Base-by-base conservation (phyloP, 2,888 invertebrate species). In the Amphipoea lucens region DNA sequence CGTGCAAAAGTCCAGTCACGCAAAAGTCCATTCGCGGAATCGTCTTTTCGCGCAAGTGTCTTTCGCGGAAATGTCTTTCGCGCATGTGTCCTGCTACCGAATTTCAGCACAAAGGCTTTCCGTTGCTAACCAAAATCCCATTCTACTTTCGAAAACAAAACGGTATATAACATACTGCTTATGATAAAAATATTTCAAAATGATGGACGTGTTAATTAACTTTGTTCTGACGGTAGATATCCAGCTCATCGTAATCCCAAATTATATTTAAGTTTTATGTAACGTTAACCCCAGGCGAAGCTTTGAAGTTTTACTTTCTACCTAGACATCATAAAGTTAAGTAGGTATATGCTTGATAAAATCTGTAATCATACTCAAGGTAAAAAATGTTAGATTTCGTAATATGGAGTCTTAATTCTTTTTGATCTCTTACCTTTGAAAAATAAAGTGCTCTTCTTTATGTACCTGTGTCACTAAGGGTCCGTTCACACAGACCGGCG, bases 161-260 rank as follows among this genome's bases (percentile, higher is more conserved):
- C 45, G 17, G 6, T 29, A 75, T 20, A 66, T 29, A 57, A 68
- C 36, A 45, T n/a, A 48, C 72, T 42, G 36, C 17, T 66, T 40
- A 60, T 36, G 23, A 60, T n/a, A 60, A 36, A 42, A 80, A 67
- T 17, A 62, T 54, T 67, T 81, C 71, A 62, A 36, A 45, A 71
- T 81, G 76, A 81, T 71, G 60, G 81, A 81, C 81, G 36, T 51
- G n/a, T 23, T n/a, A 23, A 80, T 57, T 36, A 62, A 76, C 66
- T 70, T 48, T 45, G 65, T 72, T 78, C 76, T 76, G 75, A 36
- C 67, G 20, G 20, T 29, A 69, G 69, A 17, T 29, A 40, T 36
- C 36, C 36, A 79, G 66, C 66, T 66, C 51, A 36, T 57, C 29
- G 54, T 80, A 54, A 74, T 74, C 42, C 54, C 23, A 17, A 62